Evolutionary conservation across 1,140 invertebrate genomes (phyloP), one percentile per base, ranked within the genome.

Genomic region (Drosophila sp.): DNA sequence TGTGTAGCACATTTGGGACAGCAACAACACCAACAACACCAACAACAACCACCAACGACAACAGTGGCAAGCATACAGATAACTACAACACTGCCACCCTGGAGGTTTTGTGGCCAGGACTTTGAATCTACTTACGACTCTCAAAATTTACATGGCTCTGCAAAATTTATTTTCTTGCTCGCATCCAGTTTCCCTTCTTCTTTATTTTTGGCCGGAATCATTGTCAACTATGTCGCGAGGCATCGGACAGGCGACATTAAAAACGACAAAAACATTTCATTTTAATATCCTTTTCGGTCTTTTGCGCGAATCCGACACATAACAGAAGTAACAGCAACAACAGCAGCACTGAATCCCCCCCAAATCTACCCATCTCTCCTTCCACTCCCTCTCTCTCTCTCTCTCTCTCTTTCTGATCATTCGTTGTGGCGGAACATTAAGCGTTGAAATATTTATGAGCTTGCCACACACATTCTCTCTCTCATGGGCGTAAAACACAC

Each of bases 181-280:
- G 38, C 38, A 25, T 59, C 43, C 50, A 53, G 41, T 18, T 21
- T 36, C 41, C 61, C 50, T 59, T n/a, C n/a, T n/a, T n/a, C n/a
- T n/a, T n/a, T n/a, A n/a, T n/a, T 56, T 73, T 76, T 63, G 66
- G 40, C 48, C 41, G 29, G 34, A 61, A 40, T 63, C 59, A 76
- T 80, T 79, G 78, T 73, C 78, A 71, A 80, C 71, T 72, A 65
- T 72, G 76, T 78, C 65, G 75, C 78, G 27, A 4, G 13, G 48
- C 46, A 16, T 48, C 40, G 56, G 63, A 53, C 53, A 45, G 46
- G 32, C 67, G 72, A 66, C 66, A 67, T 66, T 73, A 76, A 72
- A 86, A 79, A 76, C 48, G 72, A 61, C 69, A 66, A 63, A 82
- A 79, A 79, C 91, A 91, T 84, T 90, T 87, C 76, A 82, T 79